Base-by-base conservation (phyloP, 2,888 invertebrate species). In the Hanleya hanleyi region DNA sequence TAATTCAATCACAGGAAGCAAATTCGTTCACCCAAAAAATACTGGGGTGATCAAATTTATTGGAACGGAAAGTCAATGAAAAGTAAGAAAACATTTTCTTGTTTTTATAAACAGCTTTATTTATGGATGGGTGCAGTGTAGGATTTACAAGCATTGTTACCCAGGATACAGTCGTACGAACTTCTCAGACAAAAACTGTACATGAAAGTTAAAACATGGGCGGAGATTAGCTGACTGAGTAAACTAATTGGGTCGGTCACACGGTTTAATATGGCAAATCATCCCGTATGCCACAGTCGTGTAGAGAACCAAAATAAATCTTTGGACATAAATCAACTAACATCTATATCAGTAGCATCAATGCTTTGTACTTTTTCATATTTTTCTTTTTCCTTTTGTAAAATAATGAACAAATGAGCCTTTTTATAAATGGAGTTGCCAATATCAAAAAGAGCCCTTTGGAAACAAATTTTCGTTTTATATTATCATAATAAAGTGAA, bases 371-470 rank as follows among this genome's bases (percentile, higher is more conserved):
- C 9, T 9, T 12, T 12, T 41, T 18, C 41, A 41, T 41, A 41
- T 18, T 18, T 18, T 12, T 32, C 22, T 26, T n/a, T n/a, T n/a
- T n/a, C 12, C 26, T 15, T 57, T 57, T 26, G 22, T 32, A 22
- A 57, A 22, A 57, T 29, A 26, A 57, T 57, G 57, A 57, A n/a
- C n/a, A n/a, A 57, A 57, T 57, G 57, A 57, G 57, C 57, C 9
- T 9, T 41, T 12, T 41, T 57, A 29, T 32, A 29, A 26, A 57
- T 29, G 22, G n/a, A 57, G 32, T 29, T 29, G 32, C 32, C 29
- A 57, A 29, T 57, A 29, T 26, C 29, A 22, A 22, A 2, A 29
- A 22, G 57, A 57, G 57, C 57, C 57, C 57, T 57, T 57, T 26
- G 12, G 29, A 57, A 57, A 26, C n/a, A n/a, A n/a, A n/a, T n/a